Base-by-base conservation (phyloP, 2,888 invertebrate genomes). In the Hoplodrina blanda region DNA sequence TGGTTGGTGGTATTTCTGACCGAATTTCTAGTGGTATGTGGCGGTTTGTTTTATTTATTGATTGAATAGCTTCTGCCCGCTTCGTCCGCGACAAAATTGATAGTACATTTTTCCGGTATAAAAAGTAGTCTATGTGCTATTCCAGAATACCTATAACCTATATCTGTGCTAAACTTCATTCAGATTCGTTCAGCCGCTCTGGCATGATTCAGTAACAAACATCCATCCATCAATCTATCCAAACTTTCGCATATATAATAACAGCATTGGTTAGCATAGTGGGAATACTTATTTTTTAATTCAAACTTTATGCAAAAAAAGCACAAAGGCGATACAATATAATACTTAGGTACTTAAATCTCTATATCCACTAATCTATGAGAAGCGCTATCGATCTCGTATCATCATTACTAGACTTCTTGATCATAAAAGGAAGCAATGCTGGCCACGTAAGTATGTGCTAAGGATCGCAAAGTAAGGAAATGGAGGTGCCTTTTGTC, bases 21-120 rank as follows among this genome's bases (percentile, higher is more conserved):
- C 68, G 44, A 61, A 68, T 62, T 67, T 53, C 10, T n/a, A 73
- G 54, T 49, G 19, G 62, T 54, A 11, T 61, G 63, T 11, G 46
- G 44, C n/a, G 62, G 69, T 60, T 59, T 19, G n/a, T 13, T 68
- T 64, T 44, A 74, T 64, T 75, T 65, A 76, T 80, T 69, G 59
- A 69, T 73, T 41, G 4, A 33, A 25, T 25, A 25, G 8, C 8
- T 37, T 37, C 8, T 37, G 8, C 8, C 37, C 37, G 37, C 7
- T 37, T 8, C 37, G 37, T 1, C 8, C 37, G 37, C 37, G 7
- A 25, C 25, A 25, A 25, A 25, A 25, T 25, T 25, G 25, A 25
- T 25, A 1, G 25, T 25, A 25, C 25, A 25, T 25, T 25, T 25
- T 25, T 25, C 25, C 25, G 25, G 2, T 2, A 25, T 25, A 25